Base-by-base conservation (phyloP, 2,113 vertebrate species). In the Turnix velox region DNA sequence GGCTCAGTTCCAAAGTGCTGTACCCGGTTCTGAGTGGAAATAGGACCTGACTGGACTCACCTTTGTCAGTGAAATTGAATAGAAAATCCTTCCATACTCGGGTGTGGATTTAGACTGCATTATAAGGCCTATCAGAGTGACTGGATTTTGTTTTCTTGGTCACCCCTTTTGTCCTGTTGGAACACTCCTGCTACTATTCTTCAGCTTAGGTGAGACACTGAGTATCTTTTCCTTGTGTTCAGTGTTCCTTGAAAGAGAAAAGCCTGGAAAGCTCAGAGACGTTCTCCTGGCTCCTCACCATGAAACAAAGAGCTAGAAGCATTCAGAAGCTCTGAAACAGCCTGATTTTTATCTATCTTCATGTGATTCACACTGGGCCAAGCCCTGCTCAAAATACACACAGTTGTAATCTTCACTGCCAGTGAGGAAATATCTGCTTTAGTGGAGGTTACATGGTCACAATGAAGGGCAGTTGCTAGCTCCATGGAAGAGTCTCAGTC, bases 1-100 rank as follows among this genome's bases (percentile, higher is more conserved):
- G 91, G 91, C 87, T 49, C 43, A 17, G 75, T 94, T 96, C 93
- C 97, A 96, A 92, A 92, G 96, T 48, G 48, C 40, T 61, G 83
- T 88, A 87, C 93, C 97, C 28, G 46, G 88, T 88, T 92, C 95
- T 52, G 39, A 58, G 57, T 74, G 80, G 90, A 97, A 96, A 96
- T 40, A 69, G 68, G 88, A 74, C 66, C 61, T 84, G 48, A 79
- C 20, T 86, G 86, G 93, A 88, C 84, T 82, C 54, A 74, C 80
- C 42, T 68, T 87, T 78, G 93, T 92, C 83, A 88, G 84, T 59
- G 45, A n/a, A 84, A 83, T 10, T 42, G 72, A 92, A 31, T 1
- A 91, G 84, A 94, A 88, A 93, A 81, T 86, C 76, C 49, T 87
- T 27, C 33, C 51, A 42, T 48, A 45, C 19, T 91, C 25, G 24